Base-by-base conservation (phyloP, 92 coral and sea anemone species). In the Actinostola sp. region DNA sequence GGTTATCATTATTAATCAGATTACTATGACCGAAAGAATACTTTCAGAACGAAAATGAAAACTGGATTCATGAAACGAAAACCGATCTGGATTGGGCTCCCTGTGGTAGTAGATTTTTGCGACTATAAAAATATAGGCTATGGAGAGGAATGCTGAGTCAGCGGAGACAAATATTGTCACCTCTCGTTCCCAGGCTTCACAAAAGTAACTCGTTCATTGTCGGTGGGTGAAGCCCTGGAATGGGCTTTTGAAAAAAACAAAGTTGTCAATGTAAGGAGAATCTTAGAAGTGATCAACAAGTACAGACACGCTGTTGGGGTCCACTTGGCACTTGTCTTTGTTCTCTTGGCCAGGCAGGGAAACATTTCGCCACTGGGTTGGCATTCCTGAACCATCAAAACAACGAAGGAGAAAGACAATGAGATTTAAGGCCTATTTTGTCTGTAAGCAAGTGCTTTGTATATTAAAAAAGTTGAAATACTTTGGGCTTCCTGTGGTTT, bases 251-350 rank as follows among this genome's bases (percentile, higher is more conserved):
- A n/a, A n/a, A n/a, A n/a, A n/a, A n/a, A n/a, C n/a, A n/a, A n/a
- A n/a, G n/a, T n/a, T 46, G 23, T 19, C 26, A 43, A 68, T 68
- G 62, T 31, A n/a, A 68, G 31, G 62, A 23, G 48, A 68, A 50
- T 49, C 20, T 68, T 51, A 95, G 84, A 94, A 94, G 55, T 94
- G 98, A 81, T 94, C 98, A 20, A 94, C 98, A 24, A 91, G 92
- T 14, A 94, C 98, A 52, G 98, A 91, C 29, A 94, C 98, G 39
- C 97, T 90, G 85, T 77, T 93, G 44, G 87, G 81, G 26, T 86
- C 93, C 62, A 93, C 98, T 90, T 93, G 90, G 67, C 92, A 91
- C 68, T 85, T 86, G 79, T 86, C 92, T 29, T 87, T 86, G 71
- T 80, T 59, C 41, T 89, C 91, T 27, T 86, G 85, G 24, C 86